phyloP scores from a whole-genome alignment of 1,140 invertebrate species.

The Papilio machaon region DNA sequence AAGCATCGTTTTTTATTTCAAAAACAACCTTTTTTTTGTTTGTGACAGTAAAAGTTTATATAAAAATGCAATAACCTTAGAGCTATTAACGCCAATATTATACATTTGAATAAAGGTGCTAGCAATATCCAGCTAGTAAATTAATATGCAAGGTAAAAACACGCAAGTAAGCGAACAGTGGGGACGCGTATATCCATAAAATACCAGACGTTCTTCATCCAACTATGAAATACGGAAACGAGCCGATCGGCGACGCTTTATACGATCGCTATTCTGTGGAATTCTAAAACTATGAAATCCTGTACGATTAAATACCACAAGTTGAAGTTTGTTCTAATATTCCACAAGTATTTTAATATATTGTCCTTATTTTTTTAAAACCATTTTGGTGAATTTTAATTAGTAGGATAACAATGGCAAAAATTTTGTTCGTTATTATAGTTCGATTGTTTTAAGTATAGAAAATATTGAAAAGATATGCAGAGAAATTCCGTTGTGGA shows the following conservation, averaged over 20 bases:
- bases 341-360: background rate
- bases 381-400: no score
- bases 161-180: slow-evolving; percentile 61
- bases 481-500: no score
- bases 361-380: background rate
- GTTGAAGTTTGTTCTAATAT: slow-evolving; percentile 23
- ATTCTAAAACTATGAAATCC: slow-evolving; percentile 65
- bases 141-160: slow-evolving; percentile 72
- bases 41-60: background rate
- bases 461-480: background rate
- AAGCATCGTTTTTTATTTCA: no score
- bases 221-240: slow-evolving; percentile 66
- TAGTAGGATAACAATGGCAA: no score
- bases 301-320: slow-evolving; percentile 33
- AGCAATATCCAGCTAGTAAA: slow-evolving; percentile 38
- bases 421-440: no score
- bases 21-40: background rate
- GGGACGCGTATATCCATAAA: slow-evolving; percentile 51
- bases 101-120: background rate
- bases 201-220: slow-evolving; percentile 59
- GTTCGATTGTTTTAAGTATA: no score
- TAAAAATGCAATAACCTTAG: background rate
- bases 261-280: slow-evolving; percentile 54
- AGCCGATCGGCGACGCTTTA: slow-evolving; percentile 57
- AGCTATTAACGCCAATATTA: background rate